Evolutionary conservation across 2,888 invertebrate genomes (phyloP).

Genomic region (Carcina quercana): DNA sequence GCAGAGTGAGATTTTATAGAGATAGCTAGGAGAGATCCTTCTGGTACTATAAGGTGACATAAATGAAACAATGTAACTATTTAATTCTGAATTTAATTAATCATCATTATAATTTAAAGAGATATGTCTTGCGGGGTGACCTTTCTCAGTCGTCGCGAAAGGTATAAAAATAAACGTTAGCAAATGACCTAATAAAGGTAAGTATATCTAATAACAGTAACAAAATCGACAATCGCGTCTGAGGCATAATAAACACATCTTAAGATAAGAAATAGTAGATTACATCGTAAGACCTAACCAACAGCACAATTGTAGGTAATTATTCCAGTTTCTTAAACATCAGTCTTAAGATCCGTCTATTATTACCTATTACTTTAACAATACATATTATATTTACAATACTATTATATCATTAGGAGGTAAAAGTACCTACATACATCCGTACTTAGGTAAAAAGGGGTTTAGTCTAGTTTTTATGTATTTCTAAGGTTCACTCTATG

Average conservation of each 20-base stretch:
- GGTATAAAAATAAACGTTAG: constrained; percentile 18
- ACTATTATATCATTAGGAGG: constrained; percentile 23
- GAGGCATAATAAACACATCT: constrained; percentile 59
- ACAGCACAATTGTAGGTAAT: constrained; percentile 31
- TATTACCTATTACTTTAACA: constrained; percentile 37
- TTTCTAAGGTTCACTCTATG: constrained; percentile 22
- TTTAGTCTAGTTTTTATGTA: constrained; percentile 12
- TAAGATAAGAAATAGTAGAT: constrained; percentile 37
- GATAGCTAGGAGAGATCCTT: no score
- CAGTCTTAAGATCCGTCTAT: constrained; percentile 68
- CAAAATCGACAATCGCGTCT: constrained; percentile 12
- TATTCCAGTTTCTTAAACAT: constrained; percentile 25
- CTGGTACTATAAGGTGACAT: no score
- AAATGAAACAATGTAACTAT: no score
- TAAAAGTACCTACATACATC: constrained; percentile 14
- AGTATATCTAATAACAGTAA: constrained; percentile 5
- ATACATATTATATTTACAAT: constrained; percentile 20
- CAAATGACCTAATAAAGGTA: constrained; percentile 18
- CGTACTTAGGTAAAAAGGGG: background rate
- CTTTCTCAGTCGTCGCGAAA: constrained; percentile 15
- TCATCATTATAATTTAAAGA: constrained; percentile 9
- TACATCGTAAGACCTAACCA: constrained; percentile 23
- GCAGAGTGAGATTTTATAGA: no score
- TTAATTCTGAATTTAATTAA: no score
- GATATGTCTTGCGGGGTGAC: constrained; percentile 26